These are phyloP conservation scores for Remorina albescens DNA, from an alignment of 2,797 vertebrate species.

Conservation along the genomic window DNA sequence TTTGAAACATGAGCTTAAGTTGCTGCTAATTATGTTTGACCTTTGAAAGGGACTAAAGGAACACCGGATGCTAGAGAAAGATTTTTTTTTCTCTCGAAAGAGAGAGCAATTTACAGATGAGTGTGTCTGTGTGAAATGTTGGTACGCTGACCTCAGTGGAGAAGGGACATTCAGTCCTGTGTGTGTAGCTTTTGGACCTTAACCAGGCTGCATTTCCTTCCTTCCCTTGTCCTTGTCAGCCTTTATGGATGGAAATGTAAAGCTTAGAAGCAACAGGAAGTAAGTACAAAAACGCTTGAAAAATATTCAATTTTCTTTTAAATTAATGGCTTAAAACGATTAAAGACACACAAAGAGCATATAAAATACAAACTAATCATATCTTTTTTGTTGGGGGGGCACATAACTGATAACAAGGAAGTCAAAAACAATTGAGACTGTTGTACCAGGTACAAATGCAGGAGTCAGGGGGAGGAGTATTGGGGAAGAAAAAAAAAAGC, in stretches of 20 bases:
- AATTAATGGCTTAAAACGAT: neutral
- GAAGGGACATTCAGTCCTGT: conserved; percentile 75
- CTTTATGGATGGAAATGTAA: conserved; percentile 42
- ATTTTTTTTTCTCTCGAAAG: no score
- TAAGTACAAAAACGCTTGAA: neutral
- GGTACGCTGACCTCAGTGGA: conserved; percentile 64
- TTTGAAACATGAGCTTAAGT: conserved; percentile 65
- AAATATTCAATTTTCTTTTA: neutral
- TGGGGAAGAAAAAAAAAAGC: no score
- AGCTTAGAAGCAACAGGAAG: conserved; percentile 29
- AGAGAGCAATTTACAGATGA: conserved; percentile 41
- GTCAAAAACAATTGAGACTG: conserved; percentile 27
- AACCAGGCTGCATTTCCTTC: conserved; percentile 72
- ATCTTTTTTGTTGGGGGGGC: neutral
- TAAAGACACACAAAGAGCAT: neutral
- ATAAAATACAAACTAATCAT: conserved; percentile 22
- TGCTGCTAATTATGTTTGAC: conserved; percentile 65
- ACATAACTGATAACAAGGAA: no score
- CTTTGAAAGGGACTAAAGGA: conserved; percentile 49
- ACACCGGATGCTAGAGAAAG: conserved; percentile 61
- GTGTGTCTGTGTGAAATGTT: conserved; percentile 56
- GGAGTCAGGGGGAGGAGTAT: no score
- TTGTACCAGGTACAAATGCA: conserved; percentile 35
- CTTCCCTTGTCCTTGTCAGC: conserved; percentile 49
- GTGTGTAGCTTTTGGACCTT: conserved; percentile 53